Evolutionary conservation across 1,140 invertebrate genomes (phyloP).

Genomic region (Venturia canescens): DNA sequence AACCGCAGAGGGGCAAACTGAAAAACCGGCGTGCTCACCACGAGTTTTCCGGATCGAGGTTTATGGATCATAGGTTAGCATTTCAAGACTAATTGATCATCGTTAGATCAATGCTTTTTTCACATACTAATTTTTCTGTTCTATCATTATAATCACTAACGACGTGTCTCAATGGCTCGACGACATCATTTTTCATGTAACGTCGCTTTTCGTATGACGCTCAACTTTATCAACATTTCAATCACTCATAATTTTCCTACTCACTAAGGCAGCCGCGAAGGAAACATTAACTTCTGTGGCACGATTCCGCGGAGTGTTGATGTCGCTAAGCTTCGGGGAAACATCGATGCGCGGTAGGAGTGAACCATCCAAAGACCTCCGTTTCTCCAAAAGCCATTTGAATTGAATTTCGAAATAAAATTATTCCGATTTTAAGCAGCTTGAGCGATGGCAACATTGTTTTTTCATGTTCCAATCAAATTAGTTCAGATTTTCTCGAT

Average conservation of each 20-base stretch:
- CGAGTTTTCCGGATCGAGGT: constrained; percentile 58
- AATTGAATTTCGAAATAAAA: background rate
- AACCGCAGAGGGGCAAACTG: constrained; percentile 53
- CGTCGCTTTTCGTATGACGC: no score
- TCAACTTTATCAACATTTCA: no score
- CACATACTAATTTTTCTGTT: background rate
- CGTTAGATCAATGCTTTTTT: constrained; percentile 5
- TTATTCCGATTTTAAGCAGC: background rate
- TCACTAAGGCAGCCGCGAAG: background rate
- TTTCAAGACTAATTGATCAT: constrained; percentile 41
- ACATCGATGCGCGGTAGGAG: constrained; percentile 46
- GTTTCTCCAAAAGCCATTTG: background rate
- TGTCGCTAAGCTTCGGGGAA: constrained; percentile 15
- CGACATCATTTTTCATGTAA: no score
- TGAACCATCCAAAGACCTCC: background rate
- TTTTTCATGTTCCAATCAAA: no score
- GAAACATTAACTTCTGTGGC: background rate
- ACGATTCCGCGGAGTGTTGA: background rate
- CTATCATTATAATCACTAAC: no score
- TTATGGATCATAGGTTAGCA: constrained; percentile 76
- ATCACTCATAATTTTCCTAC: no score
- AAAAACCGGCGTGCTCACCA: constrained; percentile 54
- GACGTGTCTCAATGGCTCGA: no score
- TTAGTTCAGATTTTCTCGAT: no score
- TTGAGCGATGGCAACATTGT: background rate